A percentile compares a stretch with the other conserved stretches of the same genome.
Evolutionary conservation across 2,888 invertebrate genomes (phyloP).

Genomic region (Ennomos erosarius): DNA sequence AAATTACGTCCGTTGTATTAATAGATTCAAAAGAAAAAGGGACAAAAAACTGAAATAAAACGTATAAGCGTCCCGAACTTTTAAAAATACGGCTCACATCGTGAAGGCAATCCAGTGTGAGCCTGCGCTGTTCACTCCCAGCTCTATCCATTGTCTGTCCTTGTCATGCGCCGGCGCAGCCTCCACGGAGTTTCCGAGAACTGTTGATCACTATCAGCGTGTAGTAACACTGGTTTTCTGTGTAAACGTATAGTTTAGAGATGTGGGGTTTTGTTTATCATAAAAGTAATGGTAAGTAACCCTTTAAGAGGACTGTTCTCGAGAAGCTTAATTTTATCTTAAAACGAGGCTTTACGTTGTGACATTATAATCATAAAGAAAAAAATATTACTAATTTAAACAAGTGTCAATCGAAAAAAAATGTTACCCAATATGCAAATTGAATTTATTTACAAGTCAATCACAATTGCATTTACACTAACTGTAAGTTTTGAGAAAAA

Average conservation of each 20-base stretch:
- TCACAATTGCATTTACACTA: too few relatives aligned
- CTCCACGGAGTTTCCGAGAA: constrained; percentile 72
- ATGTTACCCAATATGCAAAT: too few relatives aligned
- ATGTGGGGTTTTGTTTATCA: constrained; percentile 11
- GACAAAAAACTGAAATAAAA: constrained; percentile 14
- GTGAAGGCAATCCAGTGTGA: constrained; percentile 72
- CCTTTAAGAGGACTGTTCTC: too few relatives aligned
- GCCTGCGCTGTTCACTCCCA: constrained; percentile 49
- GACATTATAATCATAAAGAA: too few relatives aligned
- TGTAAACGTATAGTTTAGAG: constrained; percentile 45
- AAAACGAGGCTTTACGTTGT: too few relatives aligned
- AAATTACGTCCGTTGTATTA: too few relatives aligned
- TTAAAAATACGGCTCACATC: constrained; percentile 31
- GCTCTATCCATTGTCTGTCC: constrained; percentile 35
- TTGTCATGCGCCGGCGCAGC: constrained; percentile 54
- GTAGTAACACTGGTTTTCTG: constrained; percentile 58
- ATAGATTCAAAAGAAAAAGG: neutral
- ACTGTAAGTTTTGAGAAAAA: too few relatives aligned
- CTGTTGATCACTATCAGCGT: constrained; percentile 53
- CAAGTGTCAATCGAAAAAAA: too few relatives aligned
- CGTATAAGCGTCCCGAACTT: constrained; percentile 6
- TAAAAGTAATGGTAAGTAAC: neutral
- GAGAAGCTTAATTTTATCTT: too few relatives aligned
- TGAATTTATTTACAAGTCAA: too few relatives aligned
- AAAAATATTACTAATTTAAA: too few relatives aligned